Conservation (phyloP, 2,888 invertebrate species). For the Arge pagana region DNA sequence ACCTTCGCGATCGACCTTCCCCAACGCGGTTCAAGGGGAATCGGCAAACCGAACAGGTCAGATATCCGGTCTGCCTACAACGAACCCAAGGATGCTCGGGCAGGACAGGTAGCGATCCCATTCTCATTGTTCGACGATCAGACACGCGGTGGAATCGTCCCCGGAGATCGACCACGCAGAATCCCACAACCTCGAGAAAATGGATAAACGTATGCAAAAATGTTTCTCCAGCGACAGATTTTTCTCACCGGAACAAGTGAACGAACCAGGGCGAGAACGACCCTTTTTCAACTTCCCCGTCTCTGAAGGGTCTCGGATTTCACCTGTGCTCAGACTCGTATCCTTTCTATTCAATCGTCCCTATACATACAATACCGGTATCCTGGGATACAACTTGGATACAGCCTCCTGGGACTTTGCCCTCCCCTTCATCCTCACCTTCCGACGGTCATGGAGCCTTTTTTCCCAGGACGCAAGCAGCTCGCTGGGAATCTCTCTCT, state of each 20-base stretch:
- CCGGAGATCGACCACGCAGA: constrained; percentile 32
- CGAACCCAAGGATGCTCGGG: too few relatives aligned
- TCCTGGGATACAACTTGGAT: constrained; percentile 19
- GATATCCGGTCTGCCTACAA: constrained; percentile 17
- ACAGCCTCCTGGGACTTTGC: too few relatives aligned
- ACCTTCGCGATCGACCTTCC: too few relatives aligned
- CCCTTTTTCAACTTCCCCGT: constrained; percentile 14
- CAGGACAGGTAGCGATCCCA: constrained; percentile 55
- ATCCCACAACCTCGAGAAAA: constrained; percentile 31
- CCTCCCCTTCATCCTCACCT: too few relatives aligned
- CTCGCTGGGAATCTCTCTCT: too few relatives aligned
- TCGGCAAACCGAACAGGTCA: constrained; percentile 10
- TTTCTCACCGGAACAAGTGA: constrained; percentile 56
- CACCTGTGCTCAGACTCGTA: constrained; percentile 45
- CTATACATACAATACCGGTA: constrained; percentile 12
- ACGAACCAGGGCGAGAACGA: constrained; percentile 27
- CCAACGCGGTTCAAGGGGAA: too few relatives aligned
- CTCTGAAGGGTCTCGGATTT: constrained; percentile 42
- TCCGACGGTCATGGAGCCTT: not conserved
- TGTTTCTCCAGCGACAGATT: constrained; percentile 31
- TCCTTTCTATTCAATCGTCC: constrained; percentile 28
- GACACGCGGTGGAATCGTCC: constrained; percentile 34
- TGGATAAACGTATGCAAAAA: constrained; percentile 58
- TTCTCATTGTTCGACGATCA: constrained; percentile 56
- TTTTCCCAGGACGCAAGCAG: constrained; percentile 15